Percentiles rank a stretch among this genome's conserved stretches.
Conservation (phyloP, 2,797 vertebrate species). For the Pitangus sulphuratus region DNA sequence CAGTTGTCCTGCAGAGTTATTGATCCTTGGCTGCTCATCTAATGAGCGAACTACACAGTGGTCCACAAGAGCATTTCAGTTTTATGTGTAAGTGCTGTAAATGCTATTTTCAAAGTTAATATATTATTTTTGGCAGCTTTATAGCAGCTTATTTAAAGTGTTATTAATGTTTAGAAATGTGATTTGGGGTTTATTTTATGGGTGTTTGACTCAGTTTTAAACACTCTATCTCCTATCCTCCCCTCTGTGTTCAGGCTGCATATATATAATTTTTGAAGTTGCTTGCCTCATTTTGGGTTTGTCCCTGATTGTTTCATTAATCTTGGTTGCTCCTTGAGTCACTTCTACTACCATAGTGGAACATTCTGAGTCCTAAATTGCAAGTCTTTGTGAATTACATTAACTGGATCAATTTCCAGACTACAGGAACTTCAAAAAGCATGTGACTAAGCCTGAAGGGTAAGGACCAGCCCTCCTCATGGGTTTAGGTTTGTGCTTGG, state of each 20-base stretch:
- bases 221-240: background rate
- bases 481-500: background rate
- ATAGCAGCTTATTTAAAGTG: conserved; percentile 64
- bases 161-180: conserved; percentile 62
- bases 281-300: background rate
- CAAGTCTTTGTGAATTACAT: background rate
- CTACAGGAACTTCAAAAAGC: background rate
- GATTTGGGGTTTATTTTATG: conserved; percentile 54
- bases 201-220: conserved; percentile 53
- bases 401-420: background rate
- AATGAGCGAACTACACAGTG: conserved; percentile 48
- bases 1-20: conserved; percentile 48
- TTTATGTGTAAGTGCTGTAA: conserved; percentile 53
- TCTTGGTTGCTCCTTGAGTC: background rate
- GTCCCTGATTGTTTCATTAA: background rate
- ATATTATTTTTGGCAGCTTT: conserved; percentile 55
- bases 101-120: conserved; percentile 56
- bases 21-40: conserved; percentile 48
- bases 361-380: background rate
- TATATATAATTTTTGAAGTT: background rate
- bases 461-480: background rate
- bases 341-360: background rate
- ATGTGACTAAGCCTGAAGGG: background rate
- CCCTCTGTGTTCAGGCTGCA: background rate
- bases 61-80: conserved; percentile 54